phyloP scores from a whole-genome alignment of 2,797 vertebrate species.

The Ctenopoma multispine region DNA sequence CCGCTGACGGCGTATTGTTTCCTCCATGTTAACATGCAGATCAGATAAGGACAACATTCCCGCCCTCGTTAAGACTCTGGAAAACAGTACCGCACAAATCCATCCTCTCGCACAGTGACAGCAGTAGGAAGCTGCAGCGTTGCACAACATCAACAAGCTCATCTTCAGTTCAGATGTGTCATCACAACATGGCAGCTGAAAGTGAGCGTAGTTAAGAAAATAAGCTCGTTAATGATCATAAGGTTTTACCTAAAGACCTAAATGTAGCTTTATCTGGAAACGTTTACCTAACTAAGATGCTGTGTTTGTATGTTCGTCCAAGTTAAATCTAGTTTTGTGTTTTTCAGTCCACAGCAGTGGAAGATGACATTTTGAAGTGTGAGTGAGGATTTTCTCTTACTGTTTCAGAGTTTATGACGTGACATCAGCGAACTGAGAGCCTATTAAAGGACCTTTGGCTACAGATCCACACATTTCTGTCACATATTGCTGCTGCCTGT shows the following conservation, averaged over 20 bases:
- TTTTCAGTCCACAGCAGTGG: too few species aligned
- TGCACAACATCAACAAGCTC: constrained; percentile 25
- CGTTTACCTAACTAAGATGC: neutral
- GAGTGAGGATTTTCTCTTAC: too few species aligned
- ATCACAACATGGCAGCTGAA: neutral
- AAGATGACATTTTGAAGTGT: too few species aligned
- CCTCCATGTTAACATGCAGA: constrained; percentile 64
- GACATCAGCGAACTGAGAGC: too few species aligned
- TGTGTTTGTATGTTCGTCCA: neutral
- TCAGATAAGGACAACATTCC: constrained; percentile 72
- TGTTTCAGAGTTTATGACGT: too few species aligned
- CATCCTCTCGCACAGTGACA: constrained; percentile 53
- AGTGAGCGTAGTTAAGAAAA: neutral
- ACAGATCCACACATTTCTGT: too few species aligned
- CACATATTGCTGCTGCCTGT: too few species aligned
- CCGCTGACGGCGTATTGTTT: constrained; percentile 59
- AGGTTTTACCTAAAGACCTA: neutral
- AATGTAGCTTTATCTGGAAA: neutral
- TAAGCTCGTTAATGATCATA: neutral
- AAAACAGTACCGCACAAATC: constrained; percentile 56
- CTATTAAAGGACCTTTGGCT: too few species aligned
- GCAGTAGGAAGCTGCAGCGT: constrained; percentile 38
- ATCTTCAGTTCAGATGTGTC: neutral
- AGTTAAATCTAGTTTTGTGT: too few species aligned
- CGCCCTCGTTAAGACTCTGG: constrained; percentile 60